phyloP scores from a whole-genome alignment of 2,888 invertebrate genomes.

The Chrysotoxum bicinctum region DNA sequence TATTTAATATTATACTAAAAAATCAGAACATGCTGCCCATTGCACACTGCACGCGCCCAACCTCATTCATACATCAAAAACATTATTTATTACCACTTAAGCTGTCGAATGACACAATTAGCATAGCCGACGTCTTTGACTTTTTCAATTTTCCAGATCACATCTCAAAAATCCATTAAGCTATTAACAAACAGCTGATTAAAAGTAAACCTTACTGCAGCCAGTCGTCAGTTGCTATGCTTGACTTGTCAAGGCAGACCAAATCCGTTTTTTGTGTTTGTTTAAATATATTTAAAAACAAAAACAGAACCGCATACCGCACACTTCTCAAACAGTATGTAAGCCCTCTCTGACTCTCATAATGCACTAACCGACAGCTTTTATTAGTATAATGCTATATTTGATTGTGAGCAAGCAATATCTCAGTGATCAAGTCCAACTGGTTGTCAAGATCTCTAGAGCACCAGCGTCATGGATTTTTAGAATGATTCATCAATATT shows the following conservation, averaged over 20 bases:
- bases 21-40: background rate
- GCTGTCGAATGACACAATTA: conserved; percentile 58
- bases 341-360: background rate
- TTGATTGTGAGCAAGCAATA: conserved; percentile 12
- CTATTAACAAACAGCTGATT: conserved; percentile 44
- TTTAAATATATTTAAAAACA: background rate
- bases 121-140: conserved; percentile 52
- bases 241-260: conserved; percentile 68
- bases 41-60: background rate
- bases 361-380: conserved; percentile 16
- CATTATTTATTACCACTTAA: conserved; percentile 36
- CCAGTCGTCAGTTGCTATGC: background rate
- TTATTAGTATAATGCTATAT: conserved; percentile 32
- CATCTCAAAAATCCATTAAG: conserved; percentile 32
- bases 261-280: conserved; percentile 34
- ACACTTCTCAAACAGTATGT: background rate
- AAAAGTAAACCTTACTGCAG: conserved; percentile 30
- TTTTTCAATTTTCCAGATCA: conserved; percentile 55
- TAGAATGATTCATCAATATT: conserved; percentile 54
- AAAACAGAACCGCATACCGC: background rate
- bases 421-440: conserved; percentile 35
- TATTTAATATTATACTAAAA: background rate
- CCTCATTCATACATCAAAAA: conserved; percentile 23
- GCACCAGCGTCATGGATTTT: background rate
- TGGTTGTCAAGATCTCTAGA: conserved; percentile 14